Percentiles rank a stretch among this genome's conserved stretches.
Evolutionary conservation across 35 echinoderm and acorn worm genomes (phyloP).

Genomic region (Heliocidaris tuberculata): DNA sequence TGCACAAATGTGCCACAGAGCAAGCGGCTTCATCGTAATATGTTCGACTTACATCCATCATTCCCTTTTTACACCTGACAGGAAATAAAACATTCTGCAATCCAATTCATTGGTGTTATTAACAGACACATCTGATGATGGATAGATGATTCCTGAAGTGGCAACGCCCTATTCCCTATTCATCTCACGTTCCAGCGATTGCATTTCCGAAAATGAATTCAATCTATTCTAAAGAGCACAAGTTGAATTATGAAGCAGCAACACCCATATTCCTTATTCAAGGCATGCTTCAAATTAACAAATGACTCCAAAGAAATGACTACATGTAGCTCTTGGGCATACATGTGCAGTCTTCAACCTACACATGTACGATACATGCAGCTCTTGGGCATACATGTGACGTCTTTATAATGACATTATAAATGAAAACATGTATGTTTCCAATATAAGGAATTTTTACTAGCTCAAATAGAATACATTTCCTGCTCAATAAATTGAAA

Average conservation of each 20-base stretch:
- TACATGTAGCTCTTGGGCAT: background rate
- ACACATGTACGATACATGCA: too few species aligned
- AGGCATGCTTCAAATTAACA: background rate
- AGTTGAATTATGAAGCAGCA: too few species aligned
- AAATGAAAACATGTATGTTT: too few species aligned
- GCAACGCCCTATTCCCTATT: background rate
- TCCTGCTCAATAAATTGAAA: too few species aligned
- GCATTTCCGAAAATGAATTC: background rate
- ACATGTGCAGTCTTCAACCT: background rate
- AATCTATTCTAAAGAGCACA: background rate
- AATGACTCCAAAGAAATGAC: background rate
- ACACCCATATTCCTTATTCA: too few species aligned
- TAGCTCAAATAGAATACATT: too few species aligned
- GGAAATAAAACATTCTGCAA: background rate
- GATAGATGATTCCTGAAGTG: background rate
- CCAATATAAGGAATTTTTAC: too few species aligned
- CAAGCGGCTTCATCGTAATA: background rate
- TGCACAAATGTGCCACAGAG: background rate
- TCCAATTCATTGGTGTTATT: slow-evolving; percentile 1
- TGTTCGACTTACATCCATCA: background rate
- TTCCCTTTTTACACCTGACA: background rate
- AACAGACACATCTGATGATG: background rate
- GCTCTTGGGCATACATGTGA: too few species aligned
- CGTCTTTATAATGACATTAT: too few species aligned
- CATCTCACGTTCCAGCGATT: background rate